Percentiles rank a stretch among this genome's conserved stretches.
Conservation (phyloP, 2,888 invertebrate species). For the Eilema depressum region DNA sequence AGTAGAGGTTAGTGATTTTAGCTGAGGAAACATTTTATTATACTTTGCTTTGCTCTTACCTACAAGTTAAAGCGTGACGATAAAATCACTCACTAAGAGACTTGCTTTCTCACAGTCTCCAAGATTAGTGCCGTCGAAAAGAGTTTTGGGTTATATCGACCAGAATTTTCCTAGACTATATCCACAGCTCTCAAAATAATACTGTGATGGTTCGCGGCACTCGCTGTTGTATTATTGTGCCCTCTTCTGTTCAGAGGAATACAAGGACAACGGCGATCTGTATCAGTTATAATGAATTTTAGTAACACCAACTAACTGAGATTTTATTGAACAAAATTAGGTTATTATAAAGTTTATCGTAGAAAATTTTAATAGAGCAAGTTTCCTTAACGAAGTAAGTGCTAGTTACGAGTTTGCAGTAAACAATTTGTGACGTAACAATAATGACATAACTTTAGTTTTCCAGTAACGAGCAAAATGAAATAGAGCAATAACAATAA, state of each 20-base stretch:
- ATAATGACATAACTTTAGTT: conserved; percentile 34
- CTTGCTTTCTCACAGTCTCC: background rate
- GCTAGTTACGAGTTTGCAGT: conserved; percentile 22
- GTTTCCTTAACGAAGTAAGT: conserved; percentile 9
- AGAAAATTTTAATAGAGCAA: background rate
- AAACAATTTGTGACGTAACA: conserved; percentile 27
- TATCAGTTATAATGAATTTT: too few relatives aligned
- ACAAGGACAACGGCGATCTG: too few relatives aligned
- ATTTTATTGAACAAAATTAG: conserved; percentile 1
- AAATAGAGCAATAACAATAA: conserved; percentile 44
- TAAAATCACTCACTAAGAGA: background rate
- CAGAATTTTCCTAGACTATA: background rate
- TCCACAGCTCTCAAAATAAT: background rate
- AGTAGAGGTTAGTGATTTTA: background rate
- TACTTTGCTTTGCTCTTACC: background rate
- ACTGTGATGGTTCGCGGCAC: too few relatives aligned
- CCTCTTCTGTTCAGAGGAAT: too few relatives aligned
- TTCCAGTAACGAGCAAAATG: conserved; percentile 30
- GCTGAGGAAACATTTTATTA: background rate
- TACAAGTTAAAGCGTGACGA: background rate
- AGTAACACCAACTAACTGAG: too few relatives aligned
- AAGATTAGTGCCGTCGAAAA: background rate
- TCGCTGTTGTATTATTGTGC: background rate
- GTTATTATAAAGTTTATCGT: background rate
- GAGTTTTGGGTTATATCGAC: too few relatives aligned